Percentiles rank a stretch among this genome's conserved stretches.
These are phyloP conservation scores for Onychostruthus taczanowskii DNA, from an alignment of 2,113 vertebrate species.

Conservation along the genomic window DNA sequence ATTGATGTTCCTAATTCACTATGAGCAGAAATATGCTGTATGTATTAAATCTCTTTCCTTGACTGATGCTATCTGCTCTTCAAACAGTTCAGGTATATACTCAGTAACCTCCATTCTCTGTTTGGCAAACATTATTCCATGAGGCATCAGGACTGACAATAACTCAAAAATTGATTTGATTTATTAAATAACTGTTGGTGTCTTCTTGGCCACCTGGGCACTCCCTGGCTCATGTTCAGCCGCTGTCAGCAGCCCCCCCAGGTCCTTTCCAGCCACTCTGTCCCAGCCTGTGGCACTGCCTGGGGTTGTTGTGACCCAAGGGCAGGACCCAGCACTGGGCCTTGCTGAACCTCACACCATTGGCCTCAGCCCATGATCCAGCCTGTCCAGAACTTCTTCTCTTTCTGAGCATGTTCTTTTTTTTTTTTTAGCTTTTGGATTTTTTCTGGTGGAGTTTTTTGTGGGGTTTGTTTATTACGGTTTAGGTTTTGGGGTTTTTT, in stretches of 20 bases:
- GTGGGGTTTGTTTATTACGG: neutral
- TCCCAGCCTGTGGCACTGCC: neutral
- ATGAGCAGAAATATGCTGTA: neutral
- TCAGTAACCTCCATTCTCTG: neutral
- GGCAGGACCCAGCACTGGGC: fast-evolving
- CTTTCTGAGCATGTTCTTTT: neutral
- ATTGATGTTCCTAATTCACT: neutral
- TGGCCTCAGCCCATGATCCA: neutral
- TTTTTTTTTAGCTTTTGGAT: neutral
- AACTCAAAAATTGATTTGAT: neutral
- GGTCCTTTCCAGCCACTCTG: neutral
- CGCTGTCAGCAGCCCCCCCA: neutral
- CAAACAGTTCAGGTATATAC: neutral
- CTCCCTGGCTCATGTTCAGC: neutral
- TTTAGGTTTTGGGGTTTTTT: neutral
- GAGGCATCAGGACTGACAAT: neutral
- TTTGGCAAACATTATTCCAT: neutral
- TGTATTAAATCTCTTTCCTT: neutral
- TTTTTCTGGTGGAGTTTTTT: neutral
- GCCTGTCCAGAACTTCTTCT: neutral
- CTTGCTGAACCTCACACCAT: neutral
- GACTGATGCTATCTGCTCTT: neutral
- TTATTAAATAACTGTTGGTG: neutral
- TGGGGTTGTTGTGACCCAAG: neutral
- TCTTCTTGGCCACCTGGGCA: neutral